These are phyloP conservation scores for Hetaerina americana DNA, from an alignment of 1,140 invertebrate genomes.

Conservation along the genomic window DNA sequence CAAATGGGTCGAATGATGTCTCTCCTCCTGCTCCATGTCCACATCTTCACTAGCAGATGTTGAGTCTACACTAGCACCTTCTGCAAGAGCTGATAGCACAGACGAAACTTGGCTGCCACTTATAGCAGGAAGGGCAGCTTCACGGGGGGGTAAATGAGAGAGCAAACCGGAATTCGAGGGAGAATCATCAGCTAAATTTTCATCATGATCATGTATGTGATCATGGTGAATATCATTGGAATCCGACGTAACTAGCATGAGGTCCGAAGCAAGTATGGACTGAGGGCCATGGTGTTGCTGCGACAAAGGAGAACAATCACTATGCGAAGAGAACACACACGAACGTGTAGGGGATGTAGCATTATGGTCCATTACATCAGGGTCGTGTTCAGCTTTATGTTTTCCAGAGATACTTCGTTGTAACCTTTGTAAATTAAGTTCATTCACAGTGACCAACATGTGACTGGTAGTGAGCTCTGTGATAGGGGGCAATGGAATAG, in stretches of 20 bases:
- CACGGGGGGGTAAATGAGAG: not conserved
- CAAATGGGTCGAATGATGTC: not conserved
- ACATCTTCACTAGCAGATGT: not conserved
- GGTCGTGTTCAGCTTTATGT: not conserved
- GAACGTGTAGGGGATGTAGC: not conserved
- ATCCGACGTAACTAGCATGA: not conserved
- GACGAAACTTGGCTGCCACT: constrained; percentile 12
- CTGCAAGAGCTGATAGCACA: constrained; percentile 8
- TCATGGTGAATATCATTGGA: not conserved
- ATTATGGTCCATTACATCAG: not conserved
- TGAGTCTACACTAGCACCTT: not conserved
- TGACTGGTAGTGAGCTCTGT: not conserved
- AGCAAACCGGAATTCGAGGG: not conserved
- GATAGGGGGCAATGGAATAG: not conserved
- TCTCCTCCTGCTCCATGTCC: not conserved
- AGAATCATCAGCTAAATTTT: not conserved
- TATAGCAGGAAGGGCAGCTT: constrained; percentile 6
- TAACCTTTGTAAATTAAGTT: not conserved
- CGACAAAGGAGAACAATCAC: not conserved
- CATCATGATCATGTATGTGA: not conserved
- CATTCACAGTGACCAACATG: not conserved
- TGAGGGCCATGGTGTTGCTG: not conserved
- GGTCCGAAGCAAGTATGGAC: not conserved
- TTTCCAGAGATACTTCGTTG: not conserved
- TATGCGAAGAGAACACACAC: not conserved